These are phyloP conservation scores for Oligia fasciuncula DNA, from an alignment of 2,888 invertebrate species.

Conservation along the genomic window DNA sequence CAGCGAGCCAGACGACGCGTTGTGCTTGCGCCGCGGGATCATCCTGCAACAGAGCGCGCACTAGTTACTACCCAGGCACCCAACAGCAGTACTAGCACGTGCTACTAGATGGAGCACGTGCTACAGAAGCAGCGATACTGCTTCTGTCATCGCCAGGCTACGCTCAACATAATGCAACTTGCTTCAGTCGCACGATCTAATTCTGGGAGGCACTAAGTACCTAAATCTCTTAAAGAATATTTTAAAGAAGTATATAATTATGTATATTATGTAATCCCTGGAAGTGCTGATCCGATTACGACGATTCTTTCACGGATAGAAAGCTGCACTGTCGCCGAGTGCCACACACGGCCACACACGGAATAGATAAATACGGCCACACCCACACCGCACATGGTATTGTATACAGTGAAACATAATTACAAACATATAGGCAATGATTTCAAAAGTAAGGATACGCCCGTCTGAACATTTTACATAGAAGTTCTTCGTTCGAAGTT, in stretches of 20 bases:
- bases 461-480: no score
- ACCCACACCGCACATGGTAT: no score
- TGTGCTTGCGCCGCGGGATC: constrained; percentile 88
- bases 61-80: background rate
- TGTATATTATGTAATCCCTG: no score
- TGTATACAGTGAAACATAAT: no score
- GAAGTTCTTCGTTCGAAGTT: no score
- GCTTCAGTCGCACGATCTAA: background rate
- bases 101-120: background rate
- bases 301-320: background rate
- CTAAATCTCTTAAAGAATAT: no score
- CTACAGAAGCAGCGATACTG: background rate
- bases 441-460: no score
- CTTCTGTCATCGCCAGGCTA: background rate
- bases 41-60: constrained; percentile 74
- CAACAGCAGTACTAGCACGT: background rate
- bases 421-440: no score
- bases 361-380: no score
- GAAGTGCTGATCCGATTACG: no score
- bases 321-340: background rate
- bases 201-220: background rate
- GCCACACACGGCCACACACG: no score
- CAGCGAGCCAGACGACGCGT: constrained; percentile 86
- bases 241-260: no score
- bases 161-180: background rate